These are phyloP conservation scores for Eremophila alpestris DNA, from an alignment of 2,797 vertebrate species.

Conservation along the genomic window DNA sequence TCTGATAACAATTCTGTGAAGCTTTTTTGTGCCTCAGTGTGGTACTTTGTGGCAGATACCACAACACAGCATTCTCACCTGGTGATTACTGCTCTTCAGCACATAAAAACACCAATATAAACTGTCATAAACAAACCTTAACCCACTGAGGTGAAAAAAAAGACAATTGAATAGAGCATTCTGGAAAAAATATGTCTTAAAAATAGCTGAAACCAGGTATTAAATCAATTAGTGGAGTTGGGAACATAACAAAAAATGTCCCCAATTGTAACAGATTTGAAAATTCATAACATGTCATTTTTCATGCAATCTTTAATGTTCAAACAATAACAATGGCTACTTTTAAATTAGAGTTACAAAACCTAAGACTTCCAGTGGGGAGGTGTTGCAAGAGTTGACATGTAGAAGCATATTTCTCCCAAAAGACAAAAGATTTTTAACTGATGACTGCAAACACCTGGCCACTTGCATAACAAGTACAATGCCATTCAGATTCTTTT, in stretches of 20 bases:
- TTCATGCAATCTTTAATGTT: slow-evolving; percentile 37
- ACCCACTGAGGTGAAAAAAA: background rate
- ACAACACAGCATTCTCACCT: background rate
- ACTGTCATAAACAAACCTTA: background rate
- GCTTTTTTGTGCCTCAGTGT: background rate
- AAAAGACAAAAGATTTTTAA: background rate
- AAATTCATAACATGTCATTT: background rate
- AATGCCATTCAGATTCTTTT: background rate
- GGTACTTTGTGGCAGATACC: background rate
- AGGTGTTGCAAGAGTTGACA: background rate
- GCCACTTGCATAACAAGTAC: background rate
- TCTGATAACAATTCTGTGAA: background rate
- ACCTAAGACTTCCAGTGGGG: background rate
- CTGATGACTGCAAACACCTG: accelerated
- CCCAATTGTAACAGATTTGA: background rate
- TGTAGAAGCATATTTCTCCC: background rate
- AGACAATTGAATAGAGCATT: background rate
- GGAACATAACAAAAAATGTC: background rate
- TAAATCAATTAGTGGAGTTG: background rate
- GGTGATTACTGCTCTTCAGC: background rate
- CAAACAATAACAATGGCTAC: background rate
- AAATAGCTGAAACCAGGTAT: background rate
- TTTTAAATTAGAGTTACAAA: slow-evolving; percentile 17
- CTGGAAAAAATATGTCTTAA: background rate
- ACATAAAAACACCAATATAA: background rate